Evolutionary conservation across 2,797 vertebrate species (phyloP).

Genomic region (Octomys mimax): DNA sequence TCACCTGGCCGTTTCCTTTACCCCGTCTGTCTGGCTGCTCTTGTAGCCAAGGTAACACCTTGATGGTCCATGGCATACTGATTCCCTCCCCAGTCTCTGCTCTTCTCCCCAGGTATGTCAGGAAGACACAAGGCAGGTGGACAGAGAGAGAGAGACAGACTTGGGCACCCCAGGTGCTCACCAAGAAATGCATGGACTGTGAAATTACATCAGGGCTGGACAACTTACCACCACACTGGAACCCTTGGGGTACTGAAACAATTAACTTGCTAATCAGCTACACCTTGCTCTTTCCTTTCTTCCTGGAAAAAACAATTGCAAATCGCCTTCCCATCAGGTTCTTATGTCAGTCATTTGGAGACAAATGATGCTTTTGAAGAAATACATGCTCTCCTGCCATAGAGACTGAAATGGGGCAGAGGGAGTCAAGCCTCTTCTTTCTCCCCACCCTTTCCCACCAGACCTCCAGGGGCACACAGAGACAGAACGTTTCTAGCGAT

Average conservation of each 20-base stretch:
- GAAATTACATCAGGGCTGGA: constrained; percentile 87
- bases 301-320: constrained; percentile 78
- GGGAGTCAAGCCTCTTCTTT: not conserved
- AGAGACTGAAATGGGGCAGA: constrained; percentile 20
- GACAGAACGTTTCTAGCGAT: constrained; percentile 43
- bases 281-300: constrained; percentile 85
- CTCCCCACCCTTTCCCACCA: not conserved
- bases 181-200: constrained; percentile 88
- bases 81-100: not conserved
- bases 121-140: constrained; percentile 74
- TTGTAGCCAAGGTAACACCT: not conserved
- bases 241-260: constrained; percentile 89
- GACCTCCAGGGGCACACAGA: not conserved
- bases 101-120: constrained; percentile 66
- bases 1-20: not conserved
- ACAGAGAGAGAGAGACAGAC: constrained; percentile 73
- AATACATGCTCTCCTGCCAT: constrained; percentile 39
- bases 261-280: constrained; percentile 90
- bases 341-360: constrained; percentile 71
- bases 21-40: not conserved
- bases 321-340: constrained; percentile 68
- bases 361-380: constrained; percentile 69
- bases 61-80: not conserved
- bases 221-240: constrained; percentile 86
- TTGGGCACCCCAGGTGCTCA: constrained; percentile 77